Evolutionary conservation across 1,140 invertebrate species (phyloP).

Genomic region (Drosophila dunni): DNA sequence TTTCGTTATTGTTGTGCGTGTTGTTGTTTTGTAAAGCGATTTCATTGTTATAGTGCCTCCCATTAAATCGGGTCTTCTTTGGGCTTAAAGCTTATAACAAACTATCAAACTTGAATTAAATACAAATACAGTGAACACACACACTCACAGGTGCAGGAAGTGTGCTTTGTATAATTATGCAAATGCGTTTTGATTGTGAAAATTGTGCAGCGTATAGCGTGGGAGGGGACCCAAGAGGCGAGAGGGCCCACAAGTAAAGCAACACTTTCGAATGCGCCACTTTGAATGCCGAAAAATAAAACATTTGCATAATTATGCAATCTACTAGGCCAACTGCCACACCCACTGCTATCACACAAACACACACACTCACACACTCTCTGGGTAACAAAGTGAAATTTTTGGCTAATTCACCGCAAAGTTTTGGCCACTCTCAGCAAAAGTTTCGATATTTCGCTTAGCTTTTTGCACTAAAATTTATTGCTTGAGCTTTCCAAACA

Average conservation of each 20-base stretch:
- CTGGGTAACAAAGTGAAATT: conserved; percentile 46
- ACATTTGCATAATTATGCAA: conserved; percentile 83
- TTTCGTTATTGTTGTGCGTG: conserved; percentile 53
- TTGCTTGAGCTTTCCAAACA: conserved; percentile 41
- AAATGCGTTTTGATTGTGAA: conserved; percentile 79
- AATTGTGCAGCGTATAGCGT: conserved; percentile 43
- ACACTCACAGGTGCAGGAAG: conserved; percentile 22
- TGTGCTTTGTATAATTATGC: conserved; percentile 72
- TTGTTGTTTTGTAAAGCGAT: conserved; percentile 44
- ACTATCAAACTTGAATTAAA: conserved; percentile 81
- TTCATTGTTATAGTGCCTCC: conserved; percentile 49
- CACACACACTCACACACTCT: conserved; percentile 18
- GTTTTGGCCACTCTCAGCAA: conserved; percentile 49
- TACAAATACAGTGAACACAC: conserved; percentile 35
- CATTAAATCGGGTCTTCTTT: conserved; percentile 11
- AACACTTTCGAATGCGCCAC: conserved; percentile 72
- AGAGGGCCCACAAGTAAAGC: conserved; percentile 69
- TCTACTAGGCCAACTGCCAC: conserved; percentile 57
- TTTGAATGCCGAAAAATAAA: conserved; percentile 65
- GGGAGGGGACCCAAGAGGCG: background rate
- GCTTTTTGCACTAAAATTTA: conserved; percentile 52
- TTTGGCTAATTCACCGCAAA: conserved; percentile 70
- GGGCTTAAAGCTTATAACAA: conserved; percentile 71
- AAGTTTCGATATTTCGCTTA: conserved; percentile 59
- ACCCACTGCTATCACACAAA: conserved; percentile 39